phyloP scores from a whole-genome alignment of 2,113 vertebrate species.

The Pygoscelis adeliae region DNA sequence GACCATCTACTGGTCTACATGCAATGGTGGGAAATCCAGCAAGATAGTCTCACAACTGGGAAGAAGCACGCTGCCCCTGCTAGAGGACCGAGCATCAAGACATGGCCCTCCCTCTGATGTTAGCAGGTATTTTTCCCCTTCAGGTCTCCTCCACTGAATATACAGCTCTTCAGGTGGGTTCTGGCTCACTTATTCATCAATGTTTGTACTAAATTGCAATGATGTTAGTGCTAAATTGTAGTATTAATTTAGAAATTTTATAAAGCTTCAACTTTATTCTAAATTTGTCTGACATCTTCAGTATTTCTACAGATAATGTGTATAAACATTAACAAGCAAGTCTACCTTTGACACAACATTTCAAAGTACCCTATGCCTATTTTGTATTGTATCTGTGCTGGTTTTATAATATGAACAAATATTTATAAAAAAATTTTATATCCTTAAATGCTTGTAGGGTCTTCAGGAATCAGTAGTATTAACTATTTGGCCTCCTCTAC shows the following conservation, averaged over 20 bases:
- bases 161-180: neutral
- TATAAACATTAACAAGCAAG: neutral
- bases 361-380: neutral
- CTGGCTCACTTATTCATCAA: neutral
- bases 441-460: neutral
- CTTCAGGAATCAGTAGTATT: neutral
- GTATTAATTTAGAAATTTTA: neutral
- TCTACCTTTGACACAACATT: neutral
- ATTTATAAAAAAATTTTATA: neutral
- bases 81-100: neutral
- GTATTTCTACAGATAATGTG: neutral
- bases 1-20: fast-evolving
- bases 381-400: neutral
- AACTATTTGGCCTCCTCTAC: neutral
- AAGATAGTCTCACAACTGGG: neutral
- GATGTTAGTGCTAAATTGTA: neutral
- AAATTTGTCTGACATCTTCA: neutral
- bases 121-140: neutral
- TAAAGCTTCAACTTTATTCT: neutral
- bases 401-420: neutral
- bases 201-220: neutral
- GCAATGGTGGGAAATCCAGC: fast-evolving
- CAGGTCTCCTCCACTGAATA: neutral
- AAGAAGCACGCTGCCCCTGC: neutral
- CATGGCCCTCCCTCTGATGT: neutral